A percentile compares a stretch with the other conserved stretches of the same genome.
These are phyloP conservation scores for Melanotus villosus DNA, from an alignment of 2,888 invertebrate genomes.

Conservation along the genomic window DNA sequence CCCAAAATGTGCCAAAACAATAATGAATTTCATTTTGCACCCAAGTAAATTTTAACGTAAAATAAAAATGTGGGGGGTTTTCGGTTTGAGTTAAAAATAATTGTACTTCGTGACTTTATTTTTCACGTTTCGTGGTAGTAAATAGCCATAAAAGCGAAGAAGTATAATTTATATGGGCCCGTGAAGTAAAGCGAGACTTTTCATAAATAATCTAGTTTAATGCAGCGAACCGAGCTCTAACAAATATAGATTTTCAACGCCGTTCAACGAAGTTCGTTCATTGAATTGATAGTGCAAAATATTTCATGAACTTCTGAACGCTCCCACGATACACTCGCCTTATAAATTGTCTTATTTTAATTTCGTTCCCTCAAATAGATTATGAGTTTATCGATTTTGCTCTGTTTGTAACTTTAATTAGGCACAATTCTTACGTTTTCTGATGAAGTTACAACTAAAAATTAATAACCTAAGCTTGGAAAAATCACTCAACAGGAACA, in stretches of 20 bases:
- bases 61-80: too few species aligned
- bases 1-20: too few species aligned
- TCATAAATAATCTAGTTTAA: slow-evolving; percentile 21
- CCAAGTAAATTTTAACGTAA: too few species aligned
- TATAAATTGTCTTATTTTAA: slow-evolving; percentile 13
- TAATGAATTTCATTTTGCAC: too few species aligned
- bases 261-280: slow-evolving; percentile 8
- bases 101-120: slow-evolving; percentile 8
- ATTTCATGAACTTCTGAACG: slow-evolving; percentile 18
- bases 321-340: slow-evolving; percentile 8
- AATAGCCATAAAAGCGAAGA: slow-evolving; percentile 13
- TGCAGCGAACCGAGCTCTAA: slow-evolving; percentile 16
- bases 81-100: background rate
- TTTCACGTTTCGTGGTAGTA: background rate
- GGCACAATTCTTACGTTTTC: too few species aligned
- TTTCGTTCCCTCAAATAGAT: background rate
- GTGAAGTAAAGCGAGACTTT: slow-evolving; percentile 17
- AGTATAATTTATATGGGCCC: slow-evolving; percentile 15
- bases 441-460: too few species aligned
- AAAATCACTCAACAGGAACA: too few species aligned
- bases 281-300: slow-evolving; percentile 18
- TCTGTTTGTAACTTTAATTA: too few species aligned
- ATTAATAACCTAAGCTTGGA: too few species aligned
- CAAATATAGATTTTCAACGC: slow-evolving; percentile 20
- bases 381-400: too few species aligned